These are phyloP conservation scores for human DNA, from an alignment of 2,113 vertebrate genomes.

Conservation along the genomic window DNA sequence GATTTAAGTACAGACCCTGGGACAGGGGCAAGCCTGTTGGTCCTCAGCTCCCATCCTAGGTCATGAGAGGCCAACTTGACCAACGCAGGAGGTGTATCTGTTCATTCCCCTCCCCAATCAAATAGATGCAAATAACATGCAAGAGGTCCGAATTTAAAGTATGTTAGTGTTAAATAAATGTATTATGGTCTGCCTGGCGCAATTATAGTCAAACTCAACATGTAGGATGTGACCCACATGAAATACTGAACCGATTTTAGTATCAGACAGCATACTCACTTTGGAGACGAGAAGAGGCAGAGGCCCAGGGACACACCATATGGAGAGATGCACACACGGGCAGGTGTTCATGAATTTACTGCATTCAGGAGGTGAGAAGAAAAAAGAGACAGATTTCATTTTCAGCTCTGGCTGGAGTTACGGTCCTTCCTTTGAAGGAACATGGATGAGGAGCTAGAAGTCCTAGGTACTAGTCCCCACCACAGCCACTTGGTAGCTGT, in stretches of 20 bases:
- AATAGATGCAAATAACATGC: constrained; percentile 67
- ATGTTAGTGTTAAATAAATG: constrained; percentile 61
- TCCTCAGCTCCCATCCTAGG: background rate
- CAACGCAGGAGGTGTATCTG: background rate
- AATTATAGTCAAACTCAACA: constrained; percentile 57
- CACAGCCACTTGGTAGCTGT: background rate
- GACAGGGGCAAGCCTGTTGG: background rate
- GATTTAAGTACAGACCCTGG: background rate
- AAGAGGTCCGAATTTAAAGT: constrained; percentile 56
- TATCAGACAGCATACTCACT: constrained; percentile 22
- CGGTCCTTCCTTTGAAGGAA: background rate
- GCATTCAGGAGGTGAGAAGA: background rate
- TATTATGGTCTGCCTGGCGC: constrained; percentile 60
- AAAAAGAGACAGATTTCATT: background rate
- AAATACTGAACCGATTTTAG: constrained; percentile 31
- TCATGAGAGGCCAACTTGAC: background rate
- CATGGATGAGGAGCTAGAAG: background rate
- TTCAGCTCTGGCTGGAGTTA: background rate
- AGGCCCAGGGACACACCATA: background rate
- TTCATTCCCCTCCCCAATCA: background rate
- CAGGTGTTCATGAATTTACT: background rate
- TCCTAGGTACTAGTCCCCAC: background rate
- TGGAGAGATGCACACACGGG: background rate
- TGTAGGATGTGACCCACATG: constrained; percentile 57
- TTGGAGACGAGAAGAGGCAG: background rate